Conservation (phyloP, 1,140 invertebrate genomes). For the Caenorhabditis latens region DNA sequence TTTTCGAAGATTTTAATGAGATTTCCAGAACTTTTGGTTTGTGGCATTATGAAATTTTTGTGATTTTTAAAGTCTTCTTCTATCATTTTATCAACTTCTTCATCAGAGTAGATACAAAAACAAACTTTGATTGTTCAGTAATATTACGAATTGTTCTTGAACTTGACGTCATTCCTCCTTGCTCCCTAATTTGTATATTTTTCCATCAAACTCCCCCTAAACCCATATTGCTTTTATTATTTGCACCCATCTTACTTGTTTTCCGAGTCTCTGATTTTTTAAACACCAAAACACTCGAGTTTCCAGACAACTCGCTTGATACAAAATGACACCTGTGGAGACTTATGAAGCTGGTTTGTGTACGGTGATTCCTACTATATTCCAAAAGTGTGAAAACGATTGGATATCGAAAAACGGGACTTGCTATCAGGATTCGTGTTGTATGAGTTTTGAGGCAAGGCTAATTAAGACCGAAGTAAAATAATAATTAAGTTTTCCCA, state of each 20-base stretch:
- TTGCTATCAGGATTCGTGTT: conserved; percentile 40
- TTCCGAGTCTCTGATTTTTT: neutral
- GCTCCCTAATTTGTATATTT: neutral
- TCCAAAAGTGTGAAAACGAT: conserved; percentile 26
- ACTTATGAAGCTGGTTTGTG: conserved; percentile 6
- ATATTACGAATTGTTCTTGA: no score
- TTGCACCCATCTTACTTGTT: neutral
- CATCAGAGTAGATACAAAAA: no score
- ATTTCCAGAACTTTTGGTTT: no score
- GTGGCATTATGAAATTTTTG: no score
- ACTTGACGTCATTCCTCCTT: neutral
- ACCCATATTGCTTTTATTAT: neutral
- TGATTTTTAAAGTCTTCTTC: neutral
- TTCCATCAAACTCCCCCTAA: neutral
- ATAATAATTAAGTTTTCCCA: neutral
- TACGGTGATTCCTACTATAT: neutral
- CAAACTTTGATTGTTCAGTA: no score
- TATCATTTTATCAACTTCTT: neutral
- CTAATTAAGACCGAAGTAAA: no score
- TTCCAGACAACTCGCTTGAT: neutral
- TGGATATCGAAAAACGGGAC: conserved; percentile 10
- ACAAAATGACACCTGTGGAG: neutral
- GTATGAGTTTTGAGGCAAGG: conserved; percentile 22
- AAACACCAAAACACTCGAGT: neutral
- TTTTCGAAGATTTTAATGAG: no score